phyloP scores from a whole-genome alignment of 2,888 invertebrate species.

The Panopea generosa region DNA sequence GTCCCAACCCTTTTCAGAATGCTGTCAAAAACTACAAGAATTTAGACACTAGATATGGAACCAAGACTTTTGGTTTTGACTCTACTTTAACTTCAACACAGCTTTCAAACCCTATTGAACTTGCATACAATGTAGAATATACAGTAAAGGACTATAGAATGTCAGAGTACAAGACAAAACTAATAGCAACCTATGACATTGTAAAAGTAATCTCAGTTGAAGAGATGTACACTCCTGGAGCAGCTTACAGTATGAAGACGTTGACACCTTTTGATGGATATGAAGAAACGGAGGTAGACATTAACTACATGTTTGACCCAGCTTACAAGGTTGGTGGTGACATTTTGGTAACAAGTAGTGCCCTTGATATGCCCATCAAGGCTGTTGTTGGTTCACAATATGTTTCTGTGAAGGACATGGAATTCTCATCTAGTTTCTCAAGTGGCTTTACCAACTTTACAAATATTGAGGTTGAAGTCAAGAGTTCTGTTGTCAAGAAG shows the following conservation, averaged over 20 bases:
- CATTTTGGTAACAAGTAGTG: no score
- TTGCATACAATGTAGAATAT: not conserved
- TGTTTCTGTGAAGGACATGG: slow-evolving; percentile 27
- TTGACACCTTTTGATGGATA: slow-evolving; percentile 21
- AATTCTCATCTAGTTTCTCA: slow-evolving; percentile 43
- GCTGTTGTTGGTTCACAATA: slow-evolving; percentile 8
- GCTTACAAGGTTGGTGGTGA: no score
- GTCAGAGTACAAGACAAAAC: no score
- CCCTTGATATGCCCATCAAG: not conserved
- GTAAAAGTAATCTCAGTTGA: slow-evolving; percentile 10
- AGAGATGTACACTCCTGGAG: not conserved
- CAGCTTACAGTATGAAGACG: slow-evolving; percentile 1
- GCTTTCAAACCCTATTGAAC: not conserved
- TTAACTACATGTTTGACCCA: no score
- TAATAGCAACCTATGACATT: not conserved
- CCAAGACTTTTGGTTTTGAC: no score
- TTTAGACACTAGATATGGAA: no score
- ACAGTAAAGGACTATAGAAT: no score
- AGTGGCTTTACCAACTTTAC: slow-evolving; percentile 50
- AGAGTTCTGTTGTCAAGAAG: not conserved
- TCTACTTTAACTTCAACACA: no score
- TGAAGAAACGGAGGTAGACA: slow-evolving; percentile 16
- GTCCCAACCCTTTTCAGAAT: no score
- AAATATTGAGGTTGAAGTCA: slow-evolving; percentile 24
- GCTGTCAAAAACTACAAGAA: no score